phyloP scores from a whole-genome alignment of 2,797 vertebrate genomes.

The Cynodonichthys magdalenae region DNA sequence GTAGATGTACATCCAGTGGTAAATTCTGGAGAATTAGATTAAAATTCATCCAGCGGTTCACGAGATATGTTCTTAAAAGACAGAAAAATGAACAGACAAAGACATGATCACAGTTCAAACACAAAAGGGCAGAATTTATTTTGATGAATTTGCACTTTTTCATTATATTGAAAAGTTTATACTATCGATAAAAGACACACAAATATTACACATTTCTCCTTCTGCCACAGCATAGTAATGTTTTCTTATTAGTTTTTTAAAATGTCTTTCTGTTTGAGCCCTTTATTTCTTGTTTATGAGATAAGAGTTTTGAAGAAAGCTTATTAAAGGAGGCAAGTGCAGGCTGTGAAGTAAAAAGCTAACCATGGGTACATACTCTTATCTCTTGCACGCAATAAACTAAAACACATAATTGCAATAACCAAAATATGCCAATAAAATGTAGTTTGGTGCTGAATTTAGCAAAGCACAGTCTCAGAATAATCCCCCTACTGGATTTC shows the following conservation, averaged over 20 bases:
- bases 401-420: background rate
- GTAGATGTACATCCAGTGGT: no score
- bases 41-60: no score
- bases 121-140: background rate
- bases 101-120: background rate
- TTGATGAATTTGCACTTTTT: background rate
- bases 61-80: no score
- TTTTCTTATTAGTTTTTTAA: background rate
- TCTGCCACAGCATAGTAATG: background rate
- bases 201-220: background rate
- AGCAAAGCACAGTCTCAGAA: background rate
- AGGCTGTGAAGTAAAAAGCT: background rate
- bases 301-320: background rate
- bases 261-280: background rate
- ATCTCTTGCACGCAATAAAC: background rate
- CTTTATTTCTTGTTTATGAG: background rate
- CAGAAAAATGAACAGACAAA: no score
- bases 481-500: no score
- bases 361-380: background rate
- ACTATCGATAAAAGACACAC: background rate
- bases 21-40: no score
- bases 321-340: no score
- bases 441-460: background rate
- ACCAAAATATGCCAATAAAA: background rate
- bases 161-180: background rate